Percentiles rank a stretch among this genome's conserved stretches.
These are phyloP conservation scores for Lateolabrax maculatus DNA, from an alignment of 2,797 vertebrate genomes.

Conservation along the genomic window DNA sequence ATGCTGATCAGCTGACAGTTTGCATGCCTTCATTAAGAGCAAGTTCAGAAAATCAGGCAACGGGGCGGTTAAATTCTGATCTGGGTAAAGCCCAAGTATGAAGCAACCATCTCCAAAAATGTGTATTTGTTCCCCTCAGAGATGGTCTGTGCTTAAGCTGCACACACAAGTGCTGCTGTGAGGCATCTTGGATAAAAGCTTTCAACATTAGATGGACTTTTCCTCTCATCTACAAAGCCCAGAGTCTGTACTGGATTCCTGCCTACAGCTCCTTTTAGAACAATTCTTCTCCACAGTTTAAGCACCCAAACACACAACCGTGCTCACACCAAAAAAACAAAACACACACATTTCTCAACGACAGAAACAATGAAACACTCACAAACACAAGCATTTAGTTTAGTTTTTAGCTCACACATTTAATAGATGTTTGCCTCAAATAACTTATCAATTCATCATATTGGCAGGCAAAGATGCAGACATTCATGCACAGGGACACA, in stretches of 20 bases:
- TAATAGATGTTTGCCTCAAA: neutral
- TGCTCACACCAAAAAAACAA: neutral
- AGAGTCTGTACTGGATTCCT: constrained; percentile 12
- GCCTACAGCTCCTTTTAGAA: constrained; percentile 16
- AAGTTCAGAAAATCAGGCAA: neutral
- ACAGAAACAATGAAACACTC: neutral
- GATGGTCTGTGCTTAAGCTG: neutral
- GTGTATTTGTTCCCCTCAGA: neutral
- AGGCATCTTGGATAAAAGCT: constrained; percentile 12
- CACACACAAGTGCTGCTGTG: neutral
- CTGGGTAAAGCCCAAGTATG: neutral
- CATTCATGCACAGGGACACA: neutral
- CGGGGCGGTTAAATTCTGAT: too few relatives aligned
- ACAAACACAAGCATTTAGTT: neutral
- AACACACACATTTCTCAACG: neutral
- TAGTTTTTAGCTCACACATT: neutral
- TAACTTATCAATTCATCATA: neutral
- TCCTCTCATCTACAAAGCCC: constrained; percentile 41
- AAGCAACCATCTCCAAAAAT: neutral
- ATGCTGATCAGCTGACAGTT: constrained; percentile 21
- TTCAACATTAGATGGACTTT: constrained; percentile 13
- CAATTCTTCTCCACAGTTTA: neutral
- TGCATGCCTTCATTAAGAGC: constrained; percentile 1
- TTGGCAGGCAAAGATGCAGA: neutral
- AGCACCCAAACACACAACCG: neutral